Conservation (phyloP, 2,888 invertebrate genomes). For the Drosophila phalerata region DNA sequence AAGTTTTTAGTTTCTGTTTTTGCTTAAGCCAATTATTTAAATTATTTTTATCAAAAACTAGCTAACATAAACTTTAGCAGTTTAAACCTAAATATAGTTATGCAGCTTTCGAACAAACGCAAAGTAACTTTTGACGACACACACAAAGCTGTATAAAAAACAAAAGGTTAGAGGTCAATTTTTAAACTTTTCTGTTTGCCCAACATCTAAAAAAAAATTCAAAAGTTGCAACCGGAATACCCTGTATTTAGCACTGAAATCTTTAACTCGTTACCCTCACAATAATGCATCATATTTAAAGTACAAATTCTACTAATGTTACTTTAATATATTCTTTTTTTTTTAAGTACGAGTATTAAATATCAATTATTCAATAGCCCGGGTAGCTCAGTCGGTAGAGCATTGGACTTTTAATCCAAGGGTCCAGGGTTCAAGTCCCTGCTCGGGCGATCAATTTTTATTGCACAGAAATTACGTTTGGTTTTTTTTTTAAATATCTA, state of each 20-base stretch:
- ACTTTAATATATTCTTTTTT: neutral
- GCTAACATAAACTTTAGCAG: conserved; percentile 20
- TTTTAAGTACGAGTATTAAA: neutral
- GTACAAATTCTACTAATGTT: neutral
- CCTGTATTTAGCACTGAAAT: neutral
- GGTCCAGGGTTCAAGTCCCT: conserved; percentile 86
- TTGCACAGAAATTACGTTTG: no score
- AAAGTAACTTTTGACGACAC: conserved; percentile 36
- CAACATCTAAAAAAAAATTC: neutral
- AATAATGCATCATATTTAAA: no score
- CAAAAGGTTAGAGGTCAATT: conserved; percentile 19
- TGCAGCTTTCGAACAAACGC: conserved; percentile 35
- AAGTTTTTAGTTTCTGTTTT: neutral
- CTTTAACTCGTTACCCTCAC: no score
- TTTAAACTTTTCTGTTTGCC: conserved; percentile 37
- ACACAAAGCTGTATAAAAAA: conserved; percentile 15
- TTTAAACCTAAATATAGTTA: conserved; percentile 33
- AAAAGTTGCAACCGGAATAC: neutral
- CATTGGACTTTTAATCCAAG: conserved; percentile 86
- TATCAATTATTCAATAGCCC: conserved; percentile 28
- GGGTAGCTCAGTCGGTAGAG: conserved; percentile 86
- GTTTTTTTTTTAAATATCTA: no score
- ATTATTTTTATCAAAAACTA: conserved; percentile 9
- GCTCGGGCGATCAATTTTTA: conserved; percentile 67
- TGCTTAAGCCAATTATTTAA: conserved; percentile 2